Evolutionary conservation across 2,797 vertebrate genomes (phyloP).

Genomic region (Coreius guichenoti): DNA sequence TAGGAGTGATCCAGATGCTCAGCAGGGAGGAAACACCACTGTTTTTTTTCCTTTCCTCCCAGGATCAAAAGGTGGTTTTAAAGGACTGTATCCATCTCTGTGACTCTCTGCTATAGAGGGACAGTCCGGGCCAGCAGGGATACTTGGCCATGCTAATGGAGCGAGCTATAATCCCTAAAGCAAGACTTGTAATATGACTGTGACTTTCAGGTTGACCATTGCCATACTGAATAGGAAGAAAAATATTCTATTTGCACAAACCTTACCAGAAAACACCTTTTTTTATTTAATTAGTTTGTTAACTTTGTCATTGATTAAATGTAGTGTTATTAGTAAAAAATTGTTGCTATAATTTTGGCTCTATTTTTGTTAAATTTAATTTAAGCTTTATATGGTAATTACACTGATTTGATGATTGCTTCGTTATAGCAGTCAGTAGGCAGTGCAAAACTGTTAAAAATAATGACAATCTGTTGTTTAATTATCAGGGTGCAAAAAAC

Average conservation of each 20-base stretch:
- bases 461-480: slow-evolving; percentile 1
- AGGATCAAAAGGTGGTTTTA: slow-evolving; percentile 60
- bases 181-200: slow-evolving; percentile 44
- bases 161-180: slow-evolving; percentile 43
- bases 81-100: slow-evolving; percentile 50
- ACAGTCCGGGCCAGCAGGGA: slow-evolving; percentile 35
- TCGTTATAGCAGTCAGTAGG: neutral
- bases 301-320: neutral
- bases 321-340: neutral
- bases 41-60: slow-evolving; percentile 49
- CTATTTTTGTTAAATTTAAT: neutral
- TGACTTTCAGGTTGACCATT: neutral
- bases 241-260: neutral
- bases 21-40: slow-evolving; percentile 65
- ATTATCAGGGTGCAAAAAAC: slow-evolving; percentile 1
- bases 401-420: neutral
- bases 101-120: slow-evolving; percentile 42
- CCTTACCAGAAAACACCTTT: neutral
- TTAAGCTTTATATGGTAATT: slow-evolving; percentile 10
- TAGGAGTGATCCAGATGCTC: slow-evolving; percentile 65
- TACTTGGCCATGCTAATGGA: slow-evolving; percentile 49
- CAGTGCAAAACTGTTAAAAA: neutral
- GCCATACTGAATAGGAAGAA: neutral
- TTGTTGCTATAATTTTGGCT: neutral
- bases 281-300: neutral